Conservation (phyloP, 2,888 invertebrate species). For the Drosophila mimica region DNA sequence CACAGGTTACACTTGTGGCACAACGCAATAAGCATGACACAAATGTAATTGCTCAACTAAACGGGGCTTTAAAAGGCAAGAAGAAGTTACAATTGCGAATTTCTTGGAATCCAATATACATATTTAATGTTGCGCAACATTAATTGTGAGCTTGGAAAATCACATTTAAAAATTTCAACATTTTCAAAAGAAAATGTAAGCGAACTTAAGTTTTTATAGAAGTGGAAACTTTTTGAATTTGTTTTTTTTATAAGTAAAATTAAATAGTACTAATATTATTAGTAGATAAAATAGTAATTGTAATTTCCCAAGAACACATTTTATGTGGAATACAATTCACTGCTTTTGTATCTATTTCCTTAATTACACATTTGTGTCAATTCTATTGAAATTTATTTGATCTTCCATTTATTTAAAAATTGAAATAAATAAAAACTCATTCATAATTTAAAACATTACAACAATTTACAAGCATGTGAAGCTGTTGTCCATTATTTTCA, state of each 20-base stretch:
- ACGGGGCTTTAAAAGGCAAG: neutral
- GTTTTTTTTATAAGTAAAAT: neutral
- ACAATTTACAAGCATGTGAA: conserved; percentile 19
- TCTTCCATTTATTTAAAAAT: neutral
- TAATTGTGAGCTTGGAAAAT: neutral
- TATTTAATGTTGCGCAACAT: no score
- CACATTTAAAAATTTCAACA: no score
- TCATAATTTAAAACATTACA: neutral
- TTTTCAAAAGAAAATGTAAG: no score
- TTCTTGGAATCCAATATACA: neutral
- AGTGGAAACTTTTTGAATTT: neutral
- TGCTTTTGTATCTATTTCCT: neutral
- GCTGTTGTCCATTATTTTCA: conserved; percentile 35
- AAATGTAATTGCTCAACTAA: conserved; percentile 11
- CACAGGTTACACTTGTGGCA: conserved; percentile 37
- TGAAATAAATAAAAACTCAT: neutral
- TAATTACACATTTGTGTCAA: neutral
- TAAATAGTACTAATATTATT: no score
- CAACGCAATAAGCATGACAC: conserved; percentile 22
- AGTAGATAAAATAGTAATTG: no score
- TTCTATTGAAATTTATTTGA: neutral
- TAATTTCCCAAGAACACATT: no score
- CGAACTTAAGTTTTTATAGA: no score
- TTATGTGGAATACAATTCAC: no score
- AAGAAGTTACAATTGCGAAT: conserved; percentile 2